A percentile compares a stretch with the other conserved stretches of the same genome.
Conservation (phyloP, 2,797 vertebrate species). For the Atherinosoma microstoma region DNA sequence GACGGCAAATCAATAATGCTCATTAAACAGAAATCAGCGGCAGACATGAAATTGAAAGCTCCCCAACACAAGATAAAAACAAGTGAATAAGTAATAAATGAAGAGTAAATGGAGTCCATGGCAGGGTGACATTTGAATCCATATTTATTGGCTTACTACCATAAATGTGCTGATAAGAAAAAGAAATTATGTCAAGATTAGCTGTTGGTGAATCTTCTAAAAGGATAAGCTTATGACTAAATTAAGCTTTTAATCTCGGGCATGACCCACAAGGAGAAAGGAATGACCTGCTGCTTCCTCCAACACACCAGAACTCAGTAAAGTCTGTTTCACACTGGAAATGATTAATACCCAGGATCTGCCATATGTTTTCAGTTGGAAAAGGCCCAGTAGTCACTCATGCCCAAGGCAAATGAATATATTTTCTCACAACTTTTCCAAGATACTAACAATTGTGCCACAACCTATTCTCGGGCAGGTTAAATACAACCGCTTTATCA, state of each 20-base stretch:
- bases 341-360: background rate
- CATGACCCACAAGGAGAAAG: conserved; percentile 21
- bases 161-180: conserved; percentile 48
- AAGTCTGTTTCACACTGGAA: background rate
- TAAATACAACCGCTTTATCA: background rate
- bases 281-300: conserved; percentile 9
- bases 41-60: conserved; percentile 53
- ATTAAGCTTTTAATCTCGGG: conserved; percentile 22
- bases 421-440: background rate
- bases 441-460: background rate
- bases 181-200: conserved; percentile 52
- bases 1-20: conserved; percentile 70
- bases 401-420: background rate
- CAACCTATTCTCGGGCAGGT: background rate
- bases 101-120: conserved; percentile 48
- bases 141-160: conserved; percentile 56
- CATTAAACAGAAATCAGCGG: conserved; percentile 69
- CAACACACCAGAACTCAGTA: conserved; percentile 7
- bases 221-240: conserved; percentile 34
- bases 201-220: conserved; percentile 28
- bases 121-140: conserved; percentile 50
- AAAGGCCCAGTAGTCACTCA: background rate
- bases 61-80: conserved; percentile 56
- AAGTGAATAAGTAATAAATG: conserved; percentile 57
- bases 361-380: background rate